Base-by-base conservation (phyloP, 2,888 invertebrate species). In the Sympetrum striolatum region DNA sequence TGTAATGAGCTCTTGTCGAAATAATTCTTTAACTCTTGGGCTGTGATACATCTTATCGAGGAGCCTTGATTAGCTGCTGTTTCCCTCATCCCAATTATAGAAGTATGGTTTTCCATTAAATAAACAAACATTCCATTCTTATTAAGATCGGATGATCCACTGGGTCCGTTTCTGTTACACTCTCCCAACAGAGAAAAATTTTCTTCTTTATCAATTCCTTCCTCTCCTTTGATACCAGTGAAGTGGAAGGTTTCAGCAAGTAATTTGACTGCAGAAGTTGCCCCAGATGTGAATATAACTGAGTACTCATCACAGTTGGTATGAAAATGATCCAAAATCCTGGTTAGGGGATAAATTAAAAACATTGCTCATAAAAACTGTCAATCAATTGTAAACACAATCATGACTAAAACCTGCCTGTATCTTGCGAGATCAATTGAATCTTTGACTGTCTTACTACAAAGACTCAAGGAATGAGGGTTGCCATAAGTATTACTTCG, bases 201-300 rank as follows among this genome's bases (percentile, higher is more conserved):
- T 90, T 37, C 80, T 93, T 92, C 39, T 25, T 58, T 12, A 58
- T 18, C 35, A 18, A 48, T 25, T 60, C 48, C 48, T 73, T 25
- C 0, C 35, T 58, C 18, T 18, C 14, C 48, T 2, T 60, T 60
- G 18, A 22, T 60, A 60, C 91, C 91, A 80, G 93, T 92, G 93
- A 96, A 97, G 91, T 95, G 93, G 93, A 99, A 99, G 91, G 96
- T 95, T 93, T 99, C 98, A 0, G 96, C 97, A 0, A 98, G 94
- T 82, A 97, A 93, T 95, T 98, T 98, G 90, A 99, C 93, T 0
- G 98, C 96, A 35, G 96, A 96, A 37, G 99, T 98, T n/a, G 98
- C 96, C 73, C 99, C 98, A 0, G 97, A 96, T n/a, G 99, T 99
- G 93, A 99, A 99, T 92, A 99, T 96, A 0, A 99, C 96, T 91